Base-by-base conservation (phyloP, 2,113 vertebrate genomes). In the Leptobrachium ailaonicum region DNA sequence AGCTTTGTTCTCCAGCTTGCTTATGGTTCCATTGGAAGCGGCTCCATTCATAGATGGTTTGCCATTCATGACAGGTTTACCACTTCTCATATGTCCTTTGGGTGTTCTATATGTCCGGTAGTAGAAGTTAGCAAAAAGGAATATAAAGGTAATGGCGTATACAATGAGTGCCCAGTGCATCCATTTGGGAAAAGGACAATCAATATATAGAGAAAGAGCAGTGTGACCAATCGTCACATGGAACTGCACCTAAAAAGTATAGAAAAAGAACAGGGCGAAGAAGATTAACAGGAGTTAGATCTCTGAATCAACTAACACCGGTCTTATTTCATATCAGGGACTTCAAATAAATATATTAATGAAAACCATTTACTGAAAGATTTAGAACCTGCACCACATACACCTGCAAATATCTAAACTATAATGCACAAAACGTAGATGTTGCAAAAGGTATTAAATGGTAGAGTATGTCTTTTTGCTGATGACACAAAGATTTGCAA, bases 151-250 rank as follows among this genome's bases (percentile, higher is more conserved):
- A 89, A 96, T 79, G 41, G 98, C 96, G 12, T 99, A 99, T 91
- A 90, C 95, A 81, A 99, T 98, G 42, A 99, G 94, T 80, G 96
- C 95, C 94, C 97, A 99, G 90, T 99, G 98, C 98, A 99, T 99
- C 98, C 98, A 99, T 87, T 98, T 98, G 64, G 98, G 98, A 90
- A 99, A 99, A 76, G 97, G 95, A n/a, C 98, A 99, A 87, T 99
- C 95, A 45, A 96, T 97, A 84, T 99, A 99, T 60, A 99, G 97
- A 41, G 98, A 99, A 84, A 98, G 76, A 2, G 97, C 95, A 2
- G 98, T 99, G 91, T 99, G 98, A 82, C 97, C 97, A 58, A 99
- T 96, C 84, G 98, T 98, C 86, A 99, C 94, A 4, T 98, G 96
- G 91, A 99, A 99, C 90, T 99, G 98, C 84, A 98, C 83, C 98